These are phyloP conservation scores for Columba guinea DNA, from an alignment of 2,797 vertebrate species.

Conservation along the genomic window DNA sequence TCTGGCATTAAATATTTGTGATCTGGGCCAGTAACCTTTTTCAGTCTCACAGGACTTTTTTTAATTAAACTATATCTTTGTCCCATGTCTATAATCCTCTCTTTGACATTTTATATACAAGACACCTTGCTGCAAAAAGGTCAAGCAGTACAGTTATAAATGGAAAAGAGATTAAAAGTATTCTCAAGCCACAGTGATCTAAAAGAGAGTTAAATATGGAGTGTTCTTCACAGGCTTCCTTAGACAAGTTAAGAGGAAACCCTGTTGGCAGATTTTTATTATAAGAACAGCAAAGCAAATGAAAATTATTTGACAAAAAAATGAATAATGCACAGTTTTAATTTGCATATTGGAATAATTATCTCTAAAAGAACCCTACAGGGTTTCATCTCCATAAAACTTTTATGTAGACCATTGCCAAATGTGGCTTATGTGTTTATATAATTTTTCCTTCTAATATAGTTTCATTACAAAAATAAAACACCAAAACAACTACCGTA, in stretches of 20 bases:
- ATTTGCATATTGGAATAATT: slow-evolving; percentile 66
- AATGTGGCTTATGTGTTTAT: slow-evolving; percentile 44
- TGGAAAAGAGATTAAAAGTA: slow-evolving; percentile 86
- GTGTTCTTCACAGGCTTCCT: slow-evolving; percentile 74
- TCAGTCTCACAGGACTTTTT: slow-evolving; percentile 83
- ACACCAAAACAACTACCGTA: slow-evolving; percentile 39
- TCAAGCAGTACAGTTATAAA: slow-evolving; percentile 86
- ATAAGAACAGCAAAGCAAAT: slow-evolving; percentile 69
- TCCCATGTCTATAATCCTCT: slow-evolving; percentile 84
- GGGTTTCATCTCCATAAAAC: slow-evolving; percentile 52
- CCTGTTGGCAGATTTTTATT: slow-evolving; percentile 75
- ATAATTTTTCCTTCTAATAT: slow-evolving; percentile 64
- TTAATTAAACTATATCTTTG: slow-evolving; percentile 87
- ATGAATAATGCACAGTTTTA: slow-evolving; percentile 67
- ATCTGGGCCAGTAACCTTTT: slow-evolving; percentile 84
- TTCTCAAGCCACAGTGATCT: slow-evolving; percentile 82
- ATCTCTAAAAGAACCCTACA: slow-evolving; percentile 40
- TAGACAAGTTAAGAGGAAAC: slow-evolving; percentile 70
- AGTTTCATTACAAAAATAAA: slow-evolving; percentile 68
- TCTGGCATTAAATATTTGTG: slow-evolving; percentile 87
- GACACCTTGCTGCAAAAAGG: slow-evolving; percentile 84
- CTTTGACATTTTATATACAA: slow-evolving; percentile 87
- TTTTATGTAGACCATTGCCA: slow-evolving; percentile 38
- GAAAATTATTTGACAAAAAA: slow-evolving; percentile 70
- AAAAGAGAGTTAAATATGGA: slow-evolving; percentile 80